Conservation (phyloP, 37 sponge, comb jelly and placozoan genomes). For the Halichondria panicea region DNA sequence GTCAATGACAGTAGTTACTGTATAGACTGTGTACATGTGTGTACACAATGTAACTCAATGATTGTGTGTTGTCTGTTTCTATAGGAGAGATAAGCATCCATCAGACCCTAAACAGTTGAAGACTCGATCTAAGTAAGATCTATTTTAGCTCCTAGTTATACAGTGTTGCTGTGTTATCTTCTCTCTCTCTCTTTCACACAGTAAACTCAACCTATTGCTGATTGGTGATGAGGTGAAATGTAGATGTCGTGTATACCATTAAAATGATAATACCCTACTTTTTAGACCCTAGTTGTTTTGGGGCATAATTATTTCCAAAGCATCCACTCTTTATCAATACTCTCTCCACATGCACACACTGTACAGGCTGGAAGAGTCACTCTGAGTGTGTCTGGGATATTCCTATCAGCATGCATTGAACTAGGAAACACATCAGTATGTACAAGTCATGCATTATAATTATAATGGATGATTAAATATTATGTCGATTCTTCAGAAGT, state of each 20-base stretch:
- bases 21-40: neutral
- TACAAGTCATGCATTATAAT: neutral
- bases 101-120: conserved; percentile 12
- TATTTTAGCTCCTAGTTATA: neutral
- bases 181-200: too few species aligned
- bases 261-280: too few species aligned
- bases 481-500: neutral
- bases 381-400: conserved; percentile 55
- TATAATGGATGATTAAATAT: neutral
- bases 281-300: too few species aligned
- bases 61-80: conserved; percentile 1
- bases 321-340: neutral
- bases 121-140: neutral
- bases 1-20: neutral
- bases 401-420: conserved; percentile 23
- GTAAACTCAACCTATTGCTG: conserved; percentile 3
- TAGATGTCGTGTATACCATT: too few species aligned
- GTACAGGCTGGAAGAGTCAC: conserved; percentile 61
- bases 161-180: too few species aligned
- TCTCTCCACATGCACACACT: neutral
- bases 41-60: neutral
- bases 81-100: neutral
- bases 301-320: neutral
- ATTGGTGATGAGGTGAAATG: conserved; percentile 26
- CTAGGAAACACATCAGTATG: neutral